These are phyloP conservation scores for Rhyacophila evoluta DNA, from an alignment of 2,888 invertebrate genomes.

Conservation along the genomic window DNA sequence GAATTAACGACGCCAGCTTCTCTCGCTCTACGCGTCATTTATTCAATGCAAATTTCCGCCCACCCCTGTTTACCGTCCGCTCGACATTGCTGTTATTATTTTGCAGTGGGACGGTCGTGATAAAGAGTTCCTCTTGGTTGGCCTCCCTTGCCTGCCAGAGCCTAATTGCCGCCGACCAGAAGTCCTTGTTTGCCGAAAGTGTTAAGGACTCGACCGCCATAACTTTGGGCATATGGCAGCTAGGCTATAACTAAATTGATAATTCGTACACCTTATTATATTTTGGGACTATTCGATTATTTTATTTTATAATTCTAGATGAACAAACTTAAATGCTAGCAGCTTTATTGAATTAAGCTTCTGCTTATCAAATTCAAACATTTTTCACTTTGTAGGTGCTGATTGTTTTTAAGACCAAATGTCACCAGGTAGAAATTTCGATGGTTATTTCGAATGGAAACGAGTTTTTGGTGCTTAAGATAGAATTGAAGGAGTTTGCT, in stretches of 20 bases:
- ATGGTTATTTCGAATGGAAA: too few relatives aligned
- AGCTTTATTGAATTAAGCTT: too few relatives aligned
- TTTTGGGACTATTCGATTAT: not conserved
- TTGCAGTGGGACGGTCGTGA: not conserved
- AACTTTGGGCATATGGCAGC: not conserved
- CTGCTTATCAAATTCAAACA: too few relatives aligned
- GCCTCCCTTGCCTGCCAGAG: not conserved
- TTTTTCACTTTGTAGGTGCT: too few relatives aligned
- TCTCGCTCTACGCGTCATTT: slow-evolving; percentile 37
- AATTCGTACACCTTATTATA: not conserved
- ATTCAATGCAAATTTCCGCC: slow-evolving; percentile 47
- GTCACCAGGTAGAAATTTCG: too few relatives aligned
- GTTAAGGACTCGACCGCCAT: not conserved
- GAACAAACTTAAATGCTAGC: too few relatives aligned
- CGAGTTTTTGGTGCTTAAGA: too few relatives aligned
- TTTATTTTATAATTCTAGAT: too few relatives aligned
- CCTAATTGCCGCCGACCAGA: not conserved
- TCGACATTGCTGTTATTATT: not conserved
- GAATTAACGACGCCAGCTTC: slow-evolving; percentile 41
- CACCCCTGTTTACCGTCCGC: slow-evolving; percentile 4
- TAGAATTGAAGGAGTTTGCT: too few relatives aligned
- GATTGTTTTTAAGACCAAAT: too few relatives aligned
- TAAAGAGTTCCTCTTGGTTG: not conserved
- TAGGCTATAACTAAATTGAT: too few relatives aligned
- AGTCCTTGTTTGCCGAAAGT: not conserved